Conservation (phyloP, 2,113 vertebrate genomes). For the Rhipidura dahli region DNA sequence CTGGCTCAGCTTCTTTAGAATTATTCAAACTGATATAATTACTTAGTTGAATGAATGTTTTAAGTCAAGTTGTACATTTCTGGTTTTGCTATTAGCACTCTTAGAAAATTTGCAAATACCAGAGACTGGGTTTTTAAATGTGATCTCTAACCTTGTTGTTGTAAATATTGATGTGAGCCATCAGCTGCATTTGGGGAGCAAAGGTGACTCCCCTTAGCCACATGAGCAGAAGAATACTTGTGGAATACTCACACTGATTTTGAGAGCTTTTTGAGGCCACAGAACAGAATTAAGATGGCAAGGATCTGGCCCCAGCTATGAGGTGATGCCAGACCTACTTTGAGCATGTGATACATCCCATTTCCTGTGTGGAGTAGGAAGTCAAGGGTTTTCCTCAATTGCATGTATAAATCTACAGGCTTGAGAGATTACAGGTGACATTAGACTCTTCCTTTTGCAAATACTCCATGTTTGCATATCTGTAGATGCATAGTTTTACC, state of each 20-base stretch:
- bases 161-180: neutral
- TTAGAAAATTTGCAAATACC: neutral
- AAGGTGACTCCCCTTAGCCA: neutral
- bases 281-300: neutral
- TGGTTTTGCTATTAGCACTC: neutral
- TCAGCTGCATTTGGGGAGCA: neutral
- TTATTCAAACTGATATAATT: neutral
- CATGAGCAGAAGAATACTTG: neutral
- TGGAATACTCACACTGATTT: neutral
- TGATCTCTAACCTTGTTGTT: neutral
- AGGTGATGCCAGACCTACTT: neutral
- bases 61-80: neutral
- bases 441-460: conserved; percentile 26
- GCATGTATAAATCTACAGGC: neutral
- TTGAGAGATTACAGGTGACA: conserved; percentile 29
- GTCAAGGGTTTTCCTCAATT: conserved; percentile 8
- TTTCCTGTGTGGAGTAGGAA: neutral
- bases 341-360: neutral
- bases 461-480: neutral
- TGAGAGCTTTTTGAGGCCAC: neutral
- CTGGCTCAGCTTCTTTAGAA: conserved; percentile 6
- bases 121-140: neutral
- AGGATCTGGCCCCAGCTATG: neutral
- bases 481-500: neutral
- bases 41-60: neutral